Evolutionary conservation across 37 sponge, comb jelly and placozoan species (phyloP).

Genomic region (Geodia barretti): DNA sequence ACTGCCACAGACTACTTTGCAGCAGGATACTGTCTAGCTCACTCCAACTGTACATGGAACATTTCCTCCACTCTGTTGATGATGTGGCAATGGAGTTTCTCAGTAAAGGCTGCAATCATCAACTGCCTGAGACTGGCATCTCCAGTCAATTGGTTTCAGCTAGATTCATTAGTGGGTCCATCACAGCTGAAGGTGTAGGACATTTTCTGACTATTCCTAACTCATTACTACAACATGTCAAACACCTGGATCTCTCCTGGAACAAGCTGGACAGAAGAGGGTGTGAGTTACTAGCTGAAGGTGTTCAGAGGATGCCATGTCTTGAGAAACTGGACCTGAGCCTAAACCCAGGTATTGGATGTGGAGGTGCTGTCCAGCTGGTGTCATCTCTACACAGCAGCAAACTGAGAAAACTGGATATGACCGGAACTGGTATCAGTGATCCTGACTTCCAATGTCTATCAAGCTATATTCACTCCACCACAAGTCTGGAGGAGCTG

Average conservation of each 20-base stretch:
- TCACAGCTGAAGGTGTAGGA: background rate
- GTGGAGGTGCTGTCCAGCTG: conserved; percentile 16
- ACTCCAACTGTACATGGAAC: conserved; percentile 11
- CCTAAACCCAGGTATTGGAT: conserved; percentile 3
- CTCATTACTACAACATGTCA: background rate
- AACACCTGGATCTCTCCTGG: background rate
- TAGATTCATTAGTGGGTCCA: background rate
- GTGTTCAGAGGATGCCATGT: background rate
- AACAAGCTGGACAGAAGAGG: conserved; percentile 4
- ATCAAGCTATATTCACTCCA: background rate
- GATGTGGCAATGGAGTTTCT: conserved; percentile 4
- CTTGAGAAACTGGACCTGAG: background rate
- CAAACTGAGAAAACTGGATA: background rate
- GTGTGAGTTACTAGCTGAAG: conserved; percentile 7
- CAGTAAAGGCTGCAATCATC: background rate
- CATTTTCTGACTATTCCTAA: background rate
- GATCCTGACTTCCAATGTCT: background rate
- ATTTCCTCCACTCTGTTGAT: background rate
- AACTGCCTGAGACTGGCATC: background rate
- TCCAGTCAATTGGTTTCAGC: background rate
- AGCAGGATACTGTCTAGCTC: background rate
- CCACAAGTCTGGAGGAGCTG: background rate
- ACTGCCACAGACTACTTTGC: conserved; percentile 11
- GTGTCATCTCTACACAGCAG: background rate
- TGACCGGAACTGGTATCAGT: background rate